Evolutionary conservation across 2,888 invertebrate genomes (phyloP).

Genomic region (Azorinus chamasolen): DNA sequence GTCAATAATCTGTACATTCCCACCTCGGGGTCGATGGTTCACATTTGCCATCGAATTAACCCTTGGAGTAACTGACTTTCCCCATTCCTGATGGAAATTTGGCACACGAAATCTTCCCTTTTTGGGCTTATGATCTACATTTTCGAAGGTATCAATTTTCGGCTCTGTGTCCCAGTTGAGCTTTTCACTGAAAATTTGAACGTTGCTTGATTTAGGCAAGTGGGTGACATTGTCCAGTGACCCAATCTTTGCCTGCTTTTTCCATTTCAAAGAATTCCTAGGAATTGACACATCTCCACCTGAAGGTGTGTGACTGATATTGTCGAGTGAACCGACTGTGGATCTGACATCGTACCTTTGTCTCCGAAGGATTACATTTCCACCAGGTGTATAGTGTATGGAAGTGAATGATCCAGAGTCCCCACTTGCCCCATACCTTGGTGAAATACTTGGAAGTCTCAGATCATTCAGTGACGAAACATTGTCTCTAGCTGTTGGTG

Average conservation of each 20-base stretch:
- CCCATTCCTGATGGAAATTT: slow-evolving; percentile 63
- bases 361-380: slow-evolving; percentile 49
- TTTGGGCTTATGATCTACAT: slow-evolving; percentile 70
- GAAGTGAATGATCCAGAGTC: slow-evolving; percentile 63
- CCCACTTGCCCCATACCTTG: slow-evolving; percentile 71
- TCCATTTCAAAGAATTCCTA: slow-evolving; percentile 61
- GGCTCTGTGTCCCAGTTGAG: slow-evolving; percentile 71
- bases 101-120: slow-evolving; percentile 58
- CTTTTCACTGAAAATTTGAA: slow-evolving; percentile 66
- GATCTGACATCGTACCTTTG: slow-evolving; percentile 60
- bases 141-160: slow-evolving; percentile 74
- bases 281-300: slow-evolving; percentile 65
- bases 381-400: slow-evolving; percentile 74
- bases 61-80: slow-evolving; percentile 53
- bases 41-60: slow-evolving; percentile 74
- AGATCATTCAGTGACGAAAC: slow-evolving; percentile 13
- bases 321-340: slow-evolving; percentile 68
- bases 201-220: slow-evolving; percentile 69
- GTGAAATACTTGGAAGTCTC: slow-evolving; percentile 59
- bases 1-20: slow-evolving; percentile 67
- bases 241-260: slow-evolving; percentile 69
- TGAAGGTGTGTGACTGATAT: slow-evolving; percentile 60
- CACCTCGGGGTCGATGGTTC: slow-evolving; percentile 72
- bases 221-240: slow-evolving; percentile 71
- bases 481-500: slow-evolving; percentile 19